Evolutionary conservation across 2,888 invertebrate species (phyloP), one percentile per base, ranked within the genome.

Genomic region (Girardia tigrina): DNA sequence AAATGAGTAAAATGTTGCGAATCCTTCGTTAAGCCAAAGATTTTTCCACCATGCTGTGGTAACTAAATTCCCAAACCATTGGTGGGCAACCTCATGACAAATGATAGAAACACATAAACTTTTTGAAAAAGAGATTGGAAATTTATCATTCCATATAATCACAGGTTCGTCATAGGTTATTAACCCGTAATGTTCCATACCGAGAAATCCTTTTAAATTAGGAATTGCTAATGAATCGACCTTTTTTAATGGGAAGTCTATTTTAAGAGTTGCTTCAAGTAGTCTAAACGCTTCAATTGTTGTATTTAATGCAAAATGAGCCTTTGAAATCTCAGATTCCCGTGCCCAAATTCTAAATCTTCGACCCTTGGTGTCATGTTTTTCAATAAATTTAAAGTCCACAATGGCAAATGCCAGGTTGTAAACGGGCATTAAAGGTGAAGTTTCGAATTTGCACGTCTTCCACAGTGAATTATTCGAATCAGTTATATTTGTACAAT

Each of bases 301-400:
- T 56, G 56, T 56, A 56, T 56, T 56, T 56, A 56, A 56, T n/a
- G 56, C 56, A 56, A 56, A 56, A 56, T 56, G 56, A 2, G 56
- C 56, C 23, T 56, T 56, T 20, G n/a, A n/a, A n/a, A 56, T 56
- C 23, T 56, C 20, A 56, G 56, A 56, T 56, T 56, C 23, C 4
- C 56, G 4, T 16, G 56, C 56, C 56, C 56, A 56, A 12, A 56
- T 56, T 56, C 56, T 56, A 56, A 56, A 56, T 56, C n/a, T 4
- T 56, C 56, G n/a, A 20, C 56, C 56, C 23, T 56, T 56, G 6
- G n/a, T 4, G 23, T 56, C 56, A n/a, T 6, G 4, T 16, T 56
- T 56, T n/a, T 56, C 8, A 56, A 56, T 56, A n/a, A 56, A 56
- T 4, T 23, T 16, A 23, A 56, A 56, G n/a, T 56, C n/a, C 6